Evolutionary conservation across 2,888 invertebrate species (phyloP).

Genomic region (Podotricha telesiphe): DNA sequence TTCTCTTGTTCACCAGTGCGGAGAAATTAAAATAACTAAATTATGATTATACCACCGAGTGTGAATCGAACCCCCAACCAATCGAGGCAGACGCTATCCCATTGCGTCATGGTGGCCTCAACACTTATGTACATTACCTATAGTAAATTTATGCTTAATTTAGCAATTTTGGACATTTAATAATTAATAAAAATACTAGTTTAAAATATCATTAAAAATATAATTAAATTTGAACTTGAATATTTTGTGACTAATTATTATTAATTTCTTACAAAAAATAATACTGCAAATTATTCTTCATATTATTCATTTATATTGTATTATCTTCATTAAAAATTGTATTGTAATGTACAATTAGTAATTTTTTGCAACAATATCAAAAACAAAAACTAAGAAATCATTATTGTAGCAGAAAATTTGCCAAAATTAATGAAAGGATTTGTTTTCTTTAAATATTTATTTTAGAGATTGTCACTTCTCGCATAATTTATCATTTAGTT

Average conservation of each 20-base stretch:
- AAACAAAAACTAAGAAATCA: neutral
- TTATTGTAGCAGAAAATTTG: neutral
- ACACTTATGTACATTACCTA: too few relatives aligned
- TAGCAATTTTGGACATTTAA: too few relatives aligned
- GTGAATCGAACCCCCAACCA: too few relatives aligned
- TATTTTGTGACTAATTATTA: neutral
- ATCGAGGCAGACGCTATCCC: too few relatives aligned
- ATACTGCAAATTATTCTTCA: neutral
- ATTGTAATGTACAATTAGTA: constrained; percentile 3
- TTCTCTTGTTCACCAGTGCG: too few relatives aligned
- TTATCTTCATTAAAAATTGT: too few relatives aligned
- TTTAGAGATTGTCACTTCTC: neutral
- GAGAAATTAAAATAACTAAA: too few relatives aligned
- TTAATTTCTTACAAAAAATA: constrained; percentile 8
- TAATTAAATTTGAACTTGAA: neutral
- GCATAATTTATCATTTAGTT: neutral
- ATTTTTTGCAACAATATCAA: neutral
- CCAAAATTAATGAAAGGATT: neutral
- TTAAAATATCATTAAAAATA: neutral
- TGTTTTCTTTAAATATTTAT: neutral
- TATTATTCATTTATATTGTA: neutral
- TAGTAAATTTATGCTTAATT: too few relatives aligned
- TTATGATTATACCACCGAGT: too few relatives aligned
- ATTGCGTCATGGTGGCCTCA: too few relatives aligned
- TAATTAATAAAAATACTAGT: neutral